Evolutionary conservation across 2,113 vertebrate genomes (phyloP).

Genomic region (Gorsachius goisagi): DNA sequence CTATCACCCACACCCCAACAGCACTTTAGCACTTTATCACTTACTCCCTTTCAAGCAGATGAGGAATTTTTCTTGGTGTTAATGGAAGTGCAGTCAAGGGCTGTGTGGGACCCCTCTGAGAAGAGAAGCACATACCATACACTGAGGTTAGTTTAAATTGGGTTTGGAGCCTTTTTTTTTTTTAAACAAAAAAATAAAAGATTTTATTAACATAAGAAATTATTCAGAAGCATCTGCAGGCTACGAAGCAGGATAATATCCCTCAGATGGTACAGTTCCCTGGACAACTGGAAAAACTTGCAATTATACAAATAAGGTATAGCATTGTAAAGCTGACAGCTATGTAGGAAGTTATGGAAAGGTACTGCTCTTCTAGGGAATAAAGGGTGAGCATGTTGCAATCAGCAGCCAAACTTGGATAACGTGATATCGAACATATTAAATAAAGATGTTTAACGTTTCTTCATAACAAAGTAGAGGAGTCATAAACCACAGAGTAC

Average conservation of each 20-base stretch:
- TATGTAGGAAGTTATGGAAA: conserved; percentile 13
- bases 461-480: conserved; percentile 50
- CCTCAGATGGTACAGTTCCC: conserved; percentile 11
- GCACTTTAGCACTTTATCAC: conserved; percentile 41
- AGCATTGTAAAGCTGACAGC: conserved; percentile 1
- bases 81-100: conserved; percentile 35
- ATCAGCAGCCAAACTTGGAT: conserved; percentile 49
- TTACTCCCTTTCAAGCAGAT: conserved; percentile 34
- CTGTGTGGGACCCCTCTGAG: not conserved
- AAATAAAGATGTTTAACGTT: conserved; percentile 64
- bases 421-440: conserved; percentile 51
- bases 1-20: conserved; percentile 43
- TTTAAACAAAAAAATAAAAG: not conserved
- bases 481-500: conserved; percentile 62
- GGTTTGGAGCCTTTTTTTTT: not conserved
- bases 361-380: conserved; percentile 12
- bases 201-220: conserved; percentile 21
- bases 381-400: conserved; percentile 8
- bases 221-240: not conserved
- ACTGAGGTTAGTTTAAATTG: not conserved
- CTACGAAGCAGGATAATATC: not conserved
- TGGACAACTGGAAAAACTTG: conserved; percentile 5
- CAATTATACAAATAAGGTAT: not conserved
- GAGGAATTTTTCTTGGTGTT: conserved; percentile 49
- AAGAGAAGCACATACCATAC: not conserved